phyloP scores from a whole-genome alignment of 2,113 vertebrate genomes.

The Petaurus breviceps region DNA sequence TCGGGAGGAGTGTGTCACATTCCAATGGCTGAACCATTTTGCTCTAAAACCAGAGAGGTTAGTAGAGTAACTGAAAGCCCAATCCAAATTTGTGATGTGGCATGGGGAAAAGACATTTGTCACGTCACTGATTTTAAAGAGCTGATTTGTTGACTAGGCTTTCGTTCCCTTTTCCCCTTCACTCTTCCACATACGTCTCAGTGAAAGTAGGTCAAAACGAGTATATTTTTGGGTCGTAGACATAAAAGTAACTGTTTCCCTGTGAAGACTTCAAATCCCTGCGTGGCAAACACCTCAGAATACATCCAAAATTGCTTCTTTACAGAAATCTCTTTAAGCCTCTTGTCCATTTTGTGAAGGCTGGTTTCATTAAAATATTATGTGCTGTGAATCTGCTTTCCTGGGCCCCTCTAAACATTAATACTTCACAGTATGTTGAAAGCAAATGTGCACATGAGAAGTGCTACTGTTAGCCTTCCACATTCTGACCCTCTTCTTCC shows the following conservation, averaged over 20 bases:
- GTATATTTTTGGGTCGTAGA: neutral
- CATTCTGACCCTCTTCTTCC: too few relatives aligned
- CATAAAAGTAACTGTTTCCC: neutral
- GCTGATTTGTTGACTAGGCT: neutral
- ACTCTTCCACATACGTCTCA: neutral
- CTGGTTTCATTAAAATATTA: too few relatives aligned
- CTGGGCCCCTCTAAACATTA: too few relatives aligned
- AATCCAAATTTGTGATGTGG: neutral
- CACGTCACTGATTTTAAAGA: neutral
- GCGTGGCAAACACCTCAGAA: neutral
- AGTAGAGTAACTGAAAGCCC: slow-evolving; percentile 65
- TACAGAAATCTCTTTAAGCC: too few relatives aligned
- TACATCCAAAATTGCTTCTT: neutral
- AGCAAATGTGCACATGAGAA: too few relatives aligned
- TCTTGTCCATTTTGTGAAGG: too few relatives aligned
- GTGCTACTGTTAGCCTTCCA: too few relatives aligned
- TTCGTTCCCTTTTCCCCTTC: neutral
- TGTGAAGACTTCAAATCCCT: neutral
- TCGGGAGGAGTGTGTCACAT: slow-evolving; percentile 94
- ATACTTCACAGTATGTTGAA: too few relatives aligned
- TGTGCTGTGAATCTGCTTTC: too few relatives aligned
- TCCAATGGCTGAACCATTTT: slow-evolving; percentile 97
- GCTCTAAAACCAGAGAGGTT: slow-evolving; percentile 94
- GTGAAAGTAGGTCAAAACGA: neutral
- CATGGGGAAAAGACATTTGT: neutral